A percentile compares a stretch with the other conserved stretches of the same genome.
These are phyloP conservation scores for Rhinogobio ventralis DNA, from an alignment of 2,797 vertebrate genomes.

Conservation along the genomic window DNA sequence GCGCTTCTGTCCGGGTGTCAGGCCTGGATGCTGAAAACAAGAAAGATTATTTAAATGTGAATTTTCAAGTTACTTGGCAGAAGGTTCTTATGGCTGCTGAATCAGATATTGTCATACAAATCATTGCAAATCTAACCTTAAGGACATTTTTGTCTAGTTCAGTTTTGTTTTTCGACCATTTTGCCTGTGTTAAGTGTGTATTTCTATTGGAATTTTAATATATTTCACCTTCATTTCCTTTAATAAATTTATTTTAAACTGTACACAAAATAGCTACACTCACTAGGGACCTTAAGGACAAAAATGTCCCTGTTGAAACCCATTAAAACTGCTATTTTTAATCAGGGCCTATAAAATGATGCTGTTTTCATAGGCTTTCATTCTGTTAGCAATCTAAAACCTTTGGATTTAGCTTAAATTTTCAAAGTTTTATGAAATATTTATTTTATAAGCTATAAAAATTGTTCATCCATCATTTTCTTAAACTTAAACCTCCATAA, in stretches of 20 bases:
- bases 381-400: neutral
- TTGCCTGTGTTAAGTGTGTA: neutral
- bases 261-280: neutral
- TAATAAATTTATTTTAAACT: neutral
- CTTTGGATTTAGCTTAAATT: neutral
- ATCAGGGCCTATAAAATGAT: neutral
- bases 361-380: neutral
- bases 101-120: neutral
- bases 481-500: neutral
- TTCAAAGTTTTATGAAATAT: neutral
- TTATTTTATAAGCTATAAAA: neutral
- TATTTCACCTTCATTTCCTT: neutral
- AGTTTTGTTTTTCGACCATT: neutral
- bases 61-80: neutral
- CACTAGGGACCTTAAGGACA: neutral
- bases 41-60: neutral
- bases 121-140: neutral
- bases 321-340: neutral
- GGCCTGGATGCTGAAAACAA: conserved; percentile 70
- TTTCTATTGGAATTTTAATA: neutral
- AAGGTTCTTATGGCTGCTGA: neutral
- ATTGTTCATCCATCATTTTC: neutral
- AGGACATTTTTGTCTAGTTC: neutral
- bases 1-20: conserved; percentile 76
- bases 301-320: too few species aligned